Evolutionary conservation across 2,888 invertebrate genomes (phyloP), one percentile per base, ranked within the genome.

Genomic region (Latheticus oryzae): DNA sequence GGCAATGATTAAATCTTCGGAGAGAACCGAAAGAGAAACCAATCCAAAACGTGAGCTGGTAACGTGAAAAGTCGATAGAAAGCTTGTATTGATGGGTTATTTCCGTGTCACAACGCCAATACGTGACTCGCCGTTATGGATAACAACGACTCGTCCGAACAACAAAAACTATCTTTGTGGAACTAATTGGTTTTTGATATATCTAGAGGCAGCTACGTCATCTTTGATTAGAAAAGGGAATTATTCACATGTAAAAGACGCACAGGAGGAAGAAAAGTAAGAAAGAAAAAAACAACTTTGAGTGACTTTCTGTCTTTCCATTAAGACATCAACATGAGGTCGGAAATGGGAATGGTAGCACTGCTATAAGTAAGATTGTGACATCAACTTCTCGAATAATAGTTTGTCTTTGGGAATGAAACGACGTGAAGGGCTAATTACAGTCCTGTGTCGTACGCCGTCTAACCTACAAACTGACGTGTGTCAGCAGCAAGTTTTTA

Each of bases 31-130:
- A 68, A 68, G 69, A 72, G 71, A 73, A 73, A 73, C 73, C 74
- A 73, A 73, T 73, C 69, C 70, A 64, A 65, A 69, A 74, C 74
- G 73, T 74, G 74, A 73, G 73, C 62, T 67, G 73, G 66, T 66
- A 72, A 68, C 69, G 65, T 67, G 69, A 68, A 66, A 71, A 72
- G 69, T 72, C 71, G 71, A 72, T 72, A 68, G 68, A 64, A 65
- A 68, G 65, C 66, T 66, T 70, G 67, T 72, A 72, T 71, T 72
- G 73, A 73, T 73, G 72, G 71, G 72, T 72, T 73, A 73, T 72
- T 73, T 73, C 69, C 72, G 71, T 73, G 71, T 73, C 69, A 68
- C 65, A 66, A 62, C 62, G 57, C 50, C 57, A 43, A 47, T 56
- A 66, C 68, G 66, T 68, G 68, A 66, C 64, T 61, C 57, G 37